Percentiles rank a stretch among this genome's conserved stretches.
Conservation (phyloP, 2,113 vertebrate species). For the Hystrix cristata region DNA sequence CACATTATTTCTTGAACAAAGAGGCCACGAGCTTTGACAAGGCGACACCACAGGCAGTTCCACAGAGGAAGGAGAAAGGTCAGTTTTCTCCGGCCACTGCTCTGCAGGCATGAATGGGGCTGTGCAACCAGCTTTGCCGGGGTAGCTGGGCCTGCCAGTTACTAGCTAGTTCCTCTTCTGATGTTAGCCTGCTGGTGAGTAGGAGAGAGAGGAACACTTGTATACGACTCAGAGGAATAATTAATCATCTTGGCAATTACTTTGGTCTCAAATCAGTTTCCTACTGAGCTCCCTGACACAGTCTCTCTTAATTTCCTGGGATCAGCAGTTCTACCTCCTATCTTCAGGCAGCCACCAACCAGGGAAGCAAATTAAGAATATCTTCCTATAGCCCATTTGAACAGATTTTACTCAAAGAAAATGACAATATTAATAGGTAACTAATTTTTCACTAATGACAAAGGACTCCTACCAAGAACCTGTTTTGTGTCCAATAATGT, state of each 20-base stretch:
- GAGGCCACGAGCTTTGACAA: not conserved
- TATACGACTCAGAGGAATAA: conserved; percentile 54
- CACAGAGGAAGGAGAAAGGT: not conserved
- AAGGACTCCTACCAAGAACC: conserved; percentile 78
- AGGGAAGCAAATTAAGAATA: conserved; percentile 73
- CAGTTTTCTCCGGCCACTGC: rapidly evolving
- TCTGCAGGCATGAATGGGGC: not conserved
- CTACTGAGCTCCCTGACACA: conserved; percentile 46
- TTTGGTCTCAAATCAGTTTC: conserved; percentile 63
- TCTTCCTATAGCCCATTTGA: not conserved
- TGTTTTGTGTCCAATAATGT: conserved; percentile 76
- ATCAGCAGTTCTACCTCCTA: conserved; percentile 54
- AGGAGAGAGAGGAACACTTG: not conserved
- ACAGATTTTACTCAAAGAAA: conserved; percentile 67
- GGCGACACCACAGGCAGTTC: not conserved
- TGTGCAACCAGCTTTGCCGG: rapidly evolving
- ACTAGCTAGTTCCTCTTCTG: not conserved
- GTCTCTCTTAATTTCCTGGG: conserved; percentile 73
- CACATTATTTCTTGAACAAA: not conserved
- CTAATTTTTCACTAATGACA: conserved; percentile 85
- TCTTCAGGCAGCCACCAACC: conserved; percentile 74
- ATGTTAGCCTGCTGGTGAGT: not conserved
- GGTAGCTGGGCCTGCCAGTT: not conserved
- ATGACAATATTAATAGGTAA: conserved; percentile 88
- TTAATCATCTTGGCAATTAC: conserved; percentile 82